A percentile compares a stretch with the other conserved stretches of the same genome.
phyloP scores from a whole-genome alignment of 1,140 invertebrate species.

The Gryllus bimaculatus region DNA sequence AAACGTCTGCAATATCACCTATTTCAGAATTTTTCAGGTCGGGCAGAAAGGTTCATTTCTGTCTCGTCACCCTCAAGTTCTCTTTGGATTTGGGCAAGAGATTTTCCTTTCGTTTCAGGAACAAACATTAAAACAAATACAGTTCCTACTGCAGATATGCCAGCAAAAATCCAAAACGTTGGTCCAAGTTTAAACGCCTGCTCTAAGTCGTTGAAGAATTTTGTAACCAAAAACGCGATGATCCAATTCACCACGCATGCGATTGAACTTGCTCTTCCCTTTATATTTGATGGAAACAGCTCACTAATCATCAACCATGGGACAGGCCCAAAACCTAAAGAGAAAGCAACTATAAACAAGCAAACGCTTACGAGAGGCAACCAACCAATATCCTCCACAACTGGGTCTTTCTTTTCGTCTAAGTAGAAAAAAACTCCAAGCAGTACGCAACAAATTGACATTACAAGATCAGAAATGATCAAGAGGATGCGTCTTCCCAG shows the following conservation, averaged over 20 bases:
- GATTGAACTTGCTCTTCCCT: slow-evolving; percentile 34
- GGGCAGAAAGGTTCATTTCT: neutral
- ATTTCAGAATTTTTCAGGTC: neutral
- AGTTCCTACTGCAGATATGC: slow-evolving; percentile 38
- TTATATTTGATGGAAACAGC: slow-evolving; percentile 63
- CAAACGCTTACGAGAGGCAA: slow-evolving; percentile 52
- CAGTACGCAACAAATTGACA: slow-evolving; percentile 54
- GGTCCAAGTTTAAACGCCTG: slow-evolving; percentile 38
- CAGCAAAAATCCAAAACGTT: slow-evolving; percentile 49
- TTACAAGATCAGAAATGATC: slow-evolving; percentile 56
- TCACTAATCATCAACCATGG: slow-evolving; percentile 78
- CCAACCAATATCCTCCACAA: slow-evolving; percentile 43
- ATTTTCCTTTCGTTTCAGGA: slow-evolving; percentile 69
- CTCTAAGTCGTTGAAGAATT: slow-evolving; percentile 41
- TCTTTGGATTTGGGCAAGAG: slow-evolving; percentile 59
- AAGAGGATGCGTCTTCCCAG: slow-evolving; percentile 65
- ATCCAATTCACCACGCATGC: slow-evolving; percentile 38
- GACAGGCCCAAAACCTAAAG: slow-evolving; percentile 59
- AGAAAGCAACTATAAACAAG: slow-evolving; percentile 42
- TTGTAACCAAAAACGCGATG: slow-evolving; percentile 40
- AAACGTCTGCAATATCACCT: too few species aligned
- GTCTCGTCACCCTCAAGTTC: slow-evolving; percentile 38
- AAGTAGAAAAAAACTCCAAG: slow-evolving; percentile 43
- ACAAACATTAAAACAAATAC: slow-evolving; percentile 51
- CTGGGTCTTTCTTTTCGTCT: slow-evolving; percentile 16